Evolutionary conservation across 2,113 vertebrate genomes (phyloP).

Genomic region (Choloepus hoffmanni): DNA sequence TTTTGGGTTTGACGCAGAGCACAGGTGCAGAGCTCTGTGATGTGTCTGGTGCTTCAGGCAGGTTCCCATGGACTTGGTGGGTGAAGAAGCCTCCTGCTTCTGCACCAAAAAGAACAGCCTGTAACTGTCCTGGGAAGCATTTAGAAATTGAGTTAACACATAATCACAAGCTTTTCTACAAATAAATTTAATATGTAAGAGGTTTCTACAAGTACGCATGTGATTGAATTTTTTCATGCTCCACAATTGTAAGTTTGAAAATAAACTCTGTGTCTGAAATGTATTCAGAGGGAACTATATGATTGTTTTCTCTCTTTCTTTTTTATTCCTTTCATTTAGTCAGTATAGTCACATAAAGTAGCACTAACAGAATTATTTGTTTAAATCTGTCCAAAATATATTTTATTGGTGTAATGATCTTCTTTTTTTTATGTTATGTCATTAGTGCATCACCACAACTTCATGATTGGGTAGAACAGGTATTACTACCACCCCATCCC

Average conservation of each 20-base stretch:
- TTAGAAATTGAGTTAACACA: neutral
- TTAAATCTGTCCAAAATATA: neutral
- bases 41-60: neutral
- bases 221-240: neutral
- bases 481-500: neutral
- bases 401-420: constrained; percentile 42
- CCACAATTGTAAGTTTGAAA: neutral
- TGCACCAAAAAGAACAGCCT: neutral
- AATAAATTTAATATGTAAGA: neutral
- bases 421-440: neutral
- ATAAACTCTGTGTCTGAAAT: constrained; percentile 24
- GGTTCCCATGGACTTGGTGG: neutral
- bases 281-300: neutral
- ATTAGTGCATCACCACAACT: neutral
- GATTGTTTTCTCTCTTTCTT: neutral
- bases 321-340: neutral
- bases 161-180: neutral
- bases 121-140: neutral
- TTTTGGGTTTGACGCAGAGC: constrained; percentile 55
- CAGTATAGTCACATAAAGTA: neutral
- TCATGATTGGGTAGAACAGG: neutral
- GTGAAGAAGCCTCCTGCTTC: neutral
- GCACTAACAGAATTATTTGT: constrained; percentile 6
- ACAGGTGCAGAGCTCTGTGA: neutral
- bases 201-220: neutral